Percentiles rank a stretch among this genome's conserved stretches.
These are phyloP conservation scores for Ennomos quercinarius DNA, from an alignment of 2,888 invertebrate genomes.

Conservation along the genomic window DNA sequence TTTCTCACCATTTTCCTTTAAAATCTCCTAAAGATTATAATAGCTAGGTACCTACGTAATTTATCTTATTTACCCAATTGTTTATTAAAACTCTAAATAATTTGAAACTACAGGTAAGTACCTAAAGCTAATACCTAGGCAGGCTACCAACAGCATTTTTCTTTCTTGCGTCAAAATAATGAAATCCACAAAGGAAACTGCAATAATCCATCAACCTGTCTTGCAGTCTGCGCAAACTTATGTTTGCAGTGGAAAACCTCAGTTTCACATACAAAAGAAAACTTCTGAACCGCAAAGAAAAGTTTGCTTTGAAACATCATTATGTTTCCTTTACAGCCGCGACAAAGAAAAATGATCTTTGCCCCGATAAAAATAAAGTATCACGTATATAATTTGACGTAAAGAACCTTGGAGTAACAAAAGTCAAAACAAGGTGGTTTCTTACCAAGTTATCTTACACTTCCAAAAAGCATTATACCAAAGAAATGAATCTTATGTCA, in stretches of 20 bases:
- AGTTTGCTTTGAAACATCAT: constrained; percentile 59
- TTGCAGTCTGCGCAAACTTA: constrained; percentile 55
- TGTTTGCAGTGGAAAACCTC: constrained; percentile 42
- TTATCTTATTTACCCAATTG: too few species aligned
- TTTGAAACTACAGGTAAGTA: neutral
- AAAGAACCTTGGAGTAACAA: constrained; percentile 35
- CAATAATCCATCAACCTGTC: constrained; percentile 74
- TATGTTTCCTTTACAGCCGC: constrained; percentile 43
- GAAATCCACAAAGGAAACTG: constrained; percentile 60
- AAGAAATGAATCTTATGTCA: constrained; percentile 16
- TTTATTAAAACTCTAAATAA: too few species aligned
- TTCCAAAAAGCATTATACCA: neutral
- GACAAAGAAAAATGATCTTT: constrained; percentile 50
- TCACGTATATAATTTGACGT: constrained; percentile 36
- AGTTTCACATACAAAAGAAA: constrained; percentile 36
- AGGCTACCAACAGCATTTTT: constrained; percentile 1
- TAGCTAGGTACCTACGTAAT: too few species aligned
- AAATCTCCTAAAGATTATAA: too few species aligned
- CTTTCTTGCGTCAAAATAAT: constrained; percentile 47
- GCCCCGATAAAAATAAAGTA: constrained; percentile 41
- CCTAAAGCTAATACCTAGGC: too few species aligned
- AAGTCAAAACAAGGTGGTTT: constrained; percentile 46
- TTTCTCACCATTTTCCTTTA: constrained; percentile 2
- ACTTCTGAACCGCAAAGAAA: constrained; percentile 47
- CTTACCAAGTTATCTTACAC: constrained; percentile 4